phyloP scores from a whole-genome alignment of 2,113 vertebrate genomes.

The Microcebus ravelobensis region DNA sequence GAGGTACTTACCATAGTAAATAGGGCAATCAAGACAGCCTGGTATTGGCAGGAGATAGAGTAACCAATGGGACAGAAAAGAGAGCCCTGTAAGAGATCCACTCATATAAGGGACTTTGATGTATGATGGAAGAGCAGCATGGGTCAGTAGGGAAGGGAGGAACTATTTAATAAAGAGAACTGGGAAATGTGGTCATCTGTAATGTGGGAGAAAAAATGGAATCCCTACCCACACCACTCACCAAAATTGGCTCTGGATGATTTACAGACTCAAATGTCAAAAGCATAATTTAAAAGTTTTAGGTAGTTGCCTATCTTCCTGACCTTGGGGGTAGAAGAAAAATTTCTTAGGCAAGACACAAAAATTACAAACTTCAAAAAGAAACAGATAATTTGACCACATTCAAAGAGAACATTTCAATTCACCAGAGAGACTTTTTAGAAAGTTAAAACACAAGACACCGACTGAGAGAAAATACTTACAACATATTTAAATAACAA shows the following conservation, averaged over 20 bases:
- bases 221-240: background rate
- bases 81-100: background rate
- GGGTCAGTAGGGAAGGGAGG: background rate
- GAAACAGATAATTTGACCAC: background rate
- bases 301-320: background rate
- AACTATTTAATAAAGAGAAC: background rate
- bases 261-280: background rate
- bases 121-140: background rate
- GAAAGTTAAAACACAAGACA: background rate
- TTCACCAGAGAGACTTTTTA: background rate
- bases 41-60: too few species aligned
- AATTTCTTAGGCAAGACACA: background rate
- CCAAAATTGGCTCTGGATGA: slow-evolving; percentile 10
- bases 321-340: background rate
- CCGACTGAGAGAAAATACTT: background rate
- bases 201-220: background rate
- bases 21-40: background rate
- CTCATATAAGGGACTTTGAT: background rate
- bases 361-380: background rate
- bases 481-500: background rate
- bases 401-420: slow-evolving; percentile 26
- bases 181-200: background rate
- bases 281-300: background rate
- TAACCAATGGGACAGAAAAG: background rate
- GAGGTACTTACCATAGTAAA: background rate